Evolutionary conservation across 2,113 vertebrate species (phyloP), one percentile per base, ranked within the genome.

Genomic region (Anser brachyrhynchus): DNA sequence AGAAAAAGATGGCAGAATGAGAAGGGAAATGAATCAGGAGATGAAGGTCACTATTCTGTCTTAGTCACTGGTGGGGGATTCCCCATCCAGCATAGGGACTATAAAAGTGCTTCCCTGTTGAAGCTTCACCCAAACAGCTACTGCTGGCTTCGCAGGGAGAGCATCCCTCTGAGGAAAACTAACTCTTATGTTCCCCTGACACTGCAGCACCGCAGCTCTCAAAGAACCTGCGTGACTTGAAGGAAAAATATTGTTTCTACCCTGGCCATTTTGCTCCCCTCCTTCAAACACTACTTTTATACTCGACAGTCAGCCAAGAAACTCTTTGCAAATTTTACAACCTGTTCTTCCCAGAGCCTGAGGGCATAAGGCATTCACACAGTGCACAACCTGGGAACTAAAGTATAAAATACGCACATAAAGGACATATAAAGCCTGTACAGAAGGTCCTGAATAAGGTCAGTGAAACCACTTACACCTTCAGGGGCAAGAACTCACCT

Each of bases 91-190:
- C 66, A 61, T 54, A 76, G 49, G 58, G 43, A 78, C 21, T 61
- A 57, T 69, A 41, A 87, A 92, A 87, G 16, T 82, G 43, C 70
- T 82, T 92, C 74, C 62, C 46, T 95, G 49, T 81, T 95, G 91
- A 87, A 58, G 13, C 18, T 95, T 87, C 66, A 84, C 65, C 58
- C 71, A 11, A 18, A 29, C 18, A 91, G 66, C 74, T 82, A 84
- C 89, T 95, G 93, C 94, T 89, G 93, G 91, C 43, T 91, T 93
- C 81, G 81, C 91, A 96, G 58, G 62, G 58, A 95, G 93, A 91
- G 44, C 66, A 77, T 6, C 26, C 84, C 65, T 71, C 86, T 7
- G 58, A 85, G 43, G 89, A 87, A 87, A 95, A 93, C 77, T 82
- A 91, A 95, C 57, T 91, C 80, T 76, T 11, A 7, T 43, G 65